Conservation (phyloP, 2,113 vertebrate genomes). For the Crotalus helleri region DNA sequence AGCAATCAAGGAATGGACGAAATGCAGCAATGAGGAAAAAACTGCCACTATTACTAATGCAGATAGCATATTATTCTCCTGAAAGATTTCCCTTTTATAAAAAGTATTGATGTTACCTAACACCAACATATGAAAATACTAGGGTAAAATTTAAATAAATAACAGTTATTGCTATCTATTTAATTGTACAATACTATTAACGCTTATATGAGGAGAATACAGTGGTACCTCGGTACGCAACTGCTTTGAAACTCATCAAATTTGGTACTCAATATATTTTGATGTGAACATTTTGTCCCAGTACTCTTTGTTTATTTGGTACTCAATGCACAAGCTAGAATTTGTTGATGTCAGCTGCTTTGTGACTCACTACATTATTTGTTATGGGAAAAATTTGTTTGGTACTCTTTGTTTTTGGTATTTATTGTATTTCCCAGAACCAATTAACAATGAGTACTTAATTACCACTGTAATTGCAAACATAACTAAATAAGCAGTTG, state of each 20-base stretch:
- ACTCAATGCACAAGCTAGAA: too few relatives aligned
- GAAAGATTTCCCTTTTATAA: not conserved
- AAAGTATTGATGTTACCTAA: not conserved
- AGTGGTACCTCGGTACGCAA: too few relatives aligned
- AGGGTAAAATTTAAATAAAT: not conserved
- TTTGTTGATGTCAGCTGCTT: too few relatives aligned
- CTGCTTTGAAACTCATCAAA: too few relatives aligned
- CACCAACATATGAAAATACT: not conserved
- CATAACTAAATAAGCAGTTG: not conserved
- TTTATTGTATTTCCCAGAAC: too few relatives aligned
- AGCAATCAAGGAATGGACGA: not conserved
- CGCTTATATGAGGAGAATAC: not conserved
- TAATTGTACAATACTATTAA: not conserved
- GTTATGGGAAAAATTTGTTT: too few relatives aligned
- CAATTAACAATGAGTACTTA: too few relatives aligned
- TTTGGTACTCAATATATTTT: too few relatives aligned
- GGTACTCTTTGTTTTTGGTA: too few relatives aligned
- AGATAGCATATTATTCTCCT: not conserved
- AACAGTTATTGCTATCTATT: not conserved
- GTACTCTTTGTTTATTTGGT: too few relatives aligned
- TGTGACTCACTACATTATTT: too few relatives aligned
- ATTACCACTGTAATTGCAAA: not conserved
- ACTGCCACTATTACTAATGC: not conserved
- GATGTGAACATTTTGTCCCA: too few relatives aligned
- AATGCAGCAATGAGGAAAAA: not conserved